Conservation (phyloP, 2,113 vertebrate genomes). For the Gallinago undulata region DNA sequence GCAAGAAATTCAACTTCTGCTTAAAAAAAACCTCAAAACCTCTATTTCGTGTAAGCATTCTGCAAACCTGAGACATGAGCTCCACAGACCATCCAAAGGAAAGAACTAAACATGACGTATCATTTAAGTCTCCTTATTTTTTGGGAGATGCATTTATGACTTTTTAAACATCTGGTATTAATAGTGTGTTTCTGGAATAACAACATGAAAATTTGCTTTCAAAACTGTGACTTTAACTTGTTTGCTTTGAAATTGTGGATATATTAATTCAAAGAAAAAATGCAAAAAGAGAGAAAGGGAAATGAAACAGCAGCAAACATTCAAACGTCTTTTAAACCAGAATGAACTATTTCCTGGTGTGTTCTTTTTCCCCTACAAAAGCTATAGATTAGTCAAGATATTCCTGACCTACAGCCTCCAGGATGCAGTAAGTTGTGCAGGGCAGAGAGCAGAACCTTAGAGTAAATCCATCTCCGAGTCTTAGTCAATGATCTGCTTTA, state of each 20-base stretch:
- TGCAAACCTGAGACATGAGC: not conserved
- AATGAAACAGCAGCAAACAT: not conserved
- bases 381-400: not conserved
- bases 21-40: not conserved
- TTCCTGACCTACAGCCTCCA: not conserved
- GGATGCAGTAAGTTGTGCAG: not conserved
- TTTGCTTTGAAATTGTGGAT: conserved; percentile 30
- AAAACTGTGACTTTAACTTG: not conserved
- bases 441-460: not conserved
- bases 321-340: not conserved
- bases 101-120: not conserved
- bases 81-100: not conserved
- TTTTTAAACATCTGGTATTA: conserved; percentile 31
- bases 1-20: not conserved
- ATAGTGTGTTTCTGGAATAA: conserved; percentile 19
- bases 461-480: not conserved
- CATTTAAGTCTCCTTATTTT: not conserved
- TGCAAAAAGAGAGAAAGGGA: not conserved
- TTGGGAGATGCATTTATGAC: not conserved
- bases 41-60: not conserved
- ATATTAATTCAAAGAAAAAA: not conserved
- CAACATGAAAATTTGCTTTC: not conserved
- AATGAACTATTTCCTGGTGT: not conserved
- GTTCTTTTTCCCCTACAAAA: not conserved
- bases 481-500: not conserved